Evolutionary conservation across 1,140 invertebrate genomes (phyloP).

Genomic region (Drosophila parvula): DNA sequence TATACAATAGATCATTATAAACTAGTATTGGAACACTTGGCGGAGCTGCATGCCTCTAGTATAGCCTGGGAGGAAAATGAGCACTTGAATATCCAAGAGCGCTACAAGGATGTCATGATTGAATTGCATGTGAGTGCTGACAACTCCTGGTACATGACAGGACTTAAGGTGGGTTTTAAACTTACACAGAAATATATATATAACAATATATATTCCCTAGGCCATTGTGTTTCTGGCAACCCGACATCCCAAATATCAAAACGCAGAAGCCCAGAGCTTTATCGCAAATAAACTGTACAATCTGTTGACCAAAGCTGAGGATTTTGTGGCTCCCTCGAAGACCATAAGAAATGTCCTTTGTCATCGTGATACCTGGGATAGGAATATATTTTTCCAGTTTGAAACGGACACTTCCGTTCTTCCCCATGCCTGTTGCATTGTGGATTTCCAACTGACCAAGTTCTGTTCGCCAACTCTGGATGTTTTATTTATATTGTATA

Average conservation of each 20-base stretch:
- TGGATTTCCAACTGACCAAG: slow-evolving; percentile 87
- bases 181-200: rapidly evolving
- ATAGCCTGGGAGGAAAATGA: slow-evolving; percentile 76
- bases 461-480: slow-evolving; percentile 86
- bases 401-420: slow-evolving; percentile 34
- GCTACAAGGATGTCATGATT: slow-evolving; percentile 58
- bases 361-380: slow-evolving; percentile 87
- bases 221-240: slow-evolving; percentile 65
- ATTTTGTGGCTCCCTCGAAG: slow-evolving; percentile 61
- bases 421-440: slow-evolving; percentile 85
- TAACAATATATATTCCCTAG: neutral
- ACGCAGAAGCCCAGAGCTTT: slow-evolving; percentile 37
- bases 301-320: slow-evolving; percentile 54
- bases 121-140: slow-evolving; percentile 48
- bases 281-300: slow-evolving; percentile 72
- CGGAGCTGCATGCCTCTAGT: slow-evolving; percentile 83
- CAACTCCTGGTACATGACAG: slow-evolving; percentile 64
- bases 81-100: slow-evolving; percentile 71
- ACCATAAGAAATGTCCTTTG: slow-evolving; percentile 85
- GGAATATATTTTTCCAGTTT: slow-evolving; percentile 87
- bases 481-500: slow-evolving; percentile 81
- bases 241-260: slow-evolving; percentile 64
- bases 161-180: slow-evolving; percentile 57
- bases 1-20: slow-evolving; percentile 67
- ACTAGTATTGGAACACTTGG: slow-evolving; percentile 78